Evolutionary conservation across 2,888 invertebrate genomes (phyloP), one percentile per base, ranked within the genome.

Genomic region (Stenichneumon culpator): DNA sequence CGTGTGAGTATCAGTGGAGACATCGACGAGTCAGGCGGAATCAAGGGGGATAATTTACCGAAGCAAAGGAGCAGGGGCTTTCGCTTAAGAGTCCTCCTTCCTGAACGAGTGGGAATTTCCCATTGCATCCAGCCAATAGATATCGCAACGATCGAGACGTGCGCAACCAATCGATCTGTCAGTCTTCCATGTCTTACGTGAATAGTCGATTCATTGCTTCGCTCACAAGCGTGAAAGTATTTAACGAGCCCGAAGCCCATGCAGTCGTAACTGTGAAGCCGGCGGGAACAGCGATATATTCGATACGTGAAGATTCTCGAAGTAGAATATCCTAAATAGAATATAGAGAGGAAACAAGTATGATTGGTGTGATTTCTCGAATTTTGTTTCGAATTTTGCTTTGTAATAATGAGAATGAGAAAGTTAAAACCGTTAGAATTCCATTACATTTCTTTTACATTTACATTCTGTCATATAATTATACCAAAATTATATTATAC

Each of bases 151-250:
- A 81, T 81, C 68, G 69, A 16, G 28, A 81, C 81, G 81, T 78
- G 77, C 47, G 67, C 44, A 63, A 78, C 25, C 68, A 39, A 78
- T 81, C 77, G 50, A 80, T 74, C 73, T 74, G 14, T 44, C 54
- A 19, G 19, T 25, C 67, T 73, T 70, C 19, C 68, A n/a, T 32
- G 39, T 75, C 73, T 65, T 28, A 73, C 73, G 73, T 84, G 81
- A 78, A 81, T 81, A 78, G 78, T 81, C 78, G 69, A 84, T 80
- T 19, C 70, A 22, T 19, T 67, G 72, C 67, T 65, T 83, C 32
- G 75, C n/a, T 28, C 70, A 22, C 19, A 69, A 63, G 44, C 75
- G 75, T 65, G 75, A 22, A 52, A 75, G 50, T 63, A 75, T 75
- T 50, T 22, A 16, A 32, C 22, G 19, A 65, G 22, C 28, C 19